Conservation (phyloP, 2,797 vertebrate species). For the Sebastes steindachneri region DNA sequence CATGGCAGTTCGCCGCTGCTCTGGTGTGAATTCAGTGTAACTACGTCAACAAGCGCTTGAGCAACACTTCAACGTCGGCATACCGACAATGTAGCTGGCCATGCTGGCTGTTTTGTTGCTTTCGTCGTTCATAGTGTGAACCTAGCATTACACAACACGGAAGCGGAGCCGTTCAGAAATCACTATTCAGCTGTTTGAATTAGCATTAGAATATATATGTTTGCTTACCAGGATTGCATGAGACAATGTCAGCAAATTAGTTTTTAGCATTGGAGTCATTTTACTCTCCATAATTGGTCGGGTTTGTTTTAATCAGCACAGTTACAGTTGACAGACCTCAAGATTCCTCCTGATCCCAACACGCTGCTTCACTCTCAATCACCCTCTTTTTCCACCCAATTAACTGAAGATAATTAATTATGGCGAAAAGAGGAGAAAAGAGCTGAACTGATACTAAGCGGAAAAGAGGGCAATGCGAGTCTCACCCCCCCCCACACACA, state of each 20-base stretch:
- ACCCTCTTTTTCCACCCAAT: conserved; percentile 35
- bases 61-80: too few species aligned
- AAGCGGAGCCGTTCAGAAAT: not conserved
- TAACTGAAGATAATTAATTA: conserved; percentile 58
- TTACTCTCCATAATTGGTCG: not conserved
- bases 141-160: not conserved
- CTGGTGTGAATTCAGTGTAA: too few species aligned
- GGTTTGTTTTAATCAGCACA: conserved; percentile 38
- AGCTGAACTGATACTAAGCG: not conserved
- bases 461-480: not conserved
- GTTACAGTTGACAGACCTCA: conserved; percentile 28
- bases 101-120: too few species aligned
- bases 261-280: not conserved
- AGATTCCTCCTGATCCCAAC: conserved; percentile 20
- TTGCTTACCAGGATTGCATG: not conserved
- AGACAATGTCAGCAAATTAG: conserved; percentile 8
- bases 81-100: too few species aligned
- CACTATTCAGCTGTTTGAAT: not conserved
- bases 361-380: not conserved
- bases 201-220: not conserved
- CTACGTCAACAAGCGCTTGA: too few species aligned
- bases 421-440: not conserved
- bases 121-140: too few species aligned
- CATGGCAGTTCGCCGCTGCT: too few species aligned
- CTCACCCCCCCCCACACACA: rapidly evolving